A percentile compares a stretch with the other conserved stretches of the same genome.
Conservation (phyloP, 1,140 invertebrate genomes). For the Diachasmimorpha longicaudata region DNA sequence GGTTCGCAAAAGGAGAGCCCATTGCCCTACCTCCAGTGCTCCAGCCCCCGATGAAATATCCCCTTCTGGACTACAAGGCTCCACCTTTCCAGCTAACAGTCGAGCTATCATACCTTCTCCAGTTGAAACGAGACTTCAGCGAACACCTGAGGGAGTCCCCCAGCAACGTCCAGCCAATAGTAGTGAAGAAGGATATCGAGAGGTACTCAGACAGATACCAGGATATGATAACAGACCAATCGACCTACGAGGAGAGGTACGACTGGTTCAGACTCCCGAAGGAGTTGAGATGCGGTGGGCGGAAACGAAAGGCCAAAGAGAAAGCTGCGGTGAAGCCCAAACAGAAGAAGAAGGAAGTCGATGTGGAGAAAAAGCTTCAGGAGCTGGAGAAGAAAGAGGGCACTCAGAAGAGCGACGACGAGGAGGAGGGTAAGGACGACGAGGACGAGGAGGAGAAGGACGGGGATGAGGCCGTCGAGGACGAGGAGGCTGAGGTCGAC, state of each 20-base stretch:
- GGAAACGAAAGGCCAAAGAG: conserved; percentile 51
- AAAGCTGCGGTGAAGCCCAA: conserved; percentile 15
- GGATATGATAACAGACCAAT: conserved; percentile 53
- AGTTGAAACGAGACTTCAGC: conserved; percentile 68
- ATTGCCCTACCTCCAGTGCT: conserved; percentile 64
- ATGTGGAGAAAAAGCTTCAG: conserved; percentile 63
- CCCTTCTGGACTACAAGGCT: conserved; percentile 68
- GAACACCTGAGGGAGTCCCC: conserved; percentile 66
- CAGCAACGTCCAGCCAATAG: conserved; percentile 57
- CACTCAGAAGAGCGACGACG: conserved; percentile 54
- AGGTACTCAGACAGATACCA: conserved; percentile 72
- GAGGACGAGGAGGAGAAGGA: conserved; percentile 61
- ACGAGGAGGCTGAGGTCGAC: conserved; percentile 63
- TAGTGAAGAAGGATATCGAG: conserved; percentile 68
- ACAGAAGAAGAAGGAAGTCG: conserved; percentile 43
- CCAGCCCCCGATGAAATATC: conserved; percentile 74
- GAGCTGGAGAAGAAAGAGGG: conserved; percentile 68
- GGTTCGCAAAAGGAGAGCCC: conserved; percentile 67
- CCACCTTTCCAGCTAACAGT: conserved; percentile 60
- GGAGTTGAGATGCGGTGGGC: conserved; percentile 59
- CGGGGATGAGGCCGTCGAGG: conserved; percentile 40
- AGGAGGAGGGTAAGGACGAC: conserved; percentile 62
- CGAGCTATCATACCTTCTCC: conserved; percentile 65
- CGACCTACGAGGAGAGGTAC: conserved; percentile 56
- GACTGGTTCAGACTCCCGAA: conserved; percentile 66